phyloP scores from a whole-genome alignment of 2,888 invertebrate species.

The Shargacucullia verbasci region DNA sequence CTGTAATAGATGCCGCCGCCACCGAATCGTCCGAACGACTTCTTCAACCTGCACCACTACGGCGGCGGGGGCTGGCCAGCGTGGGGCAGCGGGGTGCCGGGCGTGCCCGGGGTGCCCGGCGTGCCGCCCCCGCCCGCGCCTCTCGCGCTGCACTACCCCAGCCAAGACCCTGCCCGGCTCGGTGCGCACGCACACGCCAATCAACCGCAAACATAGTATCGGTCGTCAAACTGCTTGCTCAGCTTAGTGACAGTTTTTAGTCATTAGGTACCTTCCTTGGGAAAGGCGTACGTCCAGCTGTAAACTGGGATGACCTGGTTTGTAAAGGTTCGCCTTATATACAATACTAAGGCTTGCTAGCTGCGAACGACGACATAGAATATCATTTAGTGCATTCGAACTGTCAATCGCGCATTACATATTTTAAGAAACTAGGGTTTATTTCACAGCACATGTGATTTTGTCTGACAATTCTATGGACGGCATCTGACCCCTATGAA shows the following conservation, averaged over 20 bases:
- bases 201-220: constrained; percentile 75
- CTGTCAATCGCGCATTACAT: no score
- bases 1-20: constrained; percentile 79
- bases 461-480: no score
- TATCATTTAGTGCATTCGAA: no score
- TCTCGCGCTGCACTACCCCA: constrained; percentile 96
- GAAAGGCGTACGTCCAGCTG: constrained; percentile 1
- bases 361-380: no score
- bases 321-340: neutral
- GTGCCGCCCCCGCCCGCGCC: constrained; percentile 84
- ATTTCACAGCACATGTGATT: no score
- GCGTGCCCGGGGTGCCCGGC: constrained; percentile 59
- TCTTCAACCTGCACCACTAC: constrained; percentile 89
- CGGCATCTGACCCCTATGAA: no score
- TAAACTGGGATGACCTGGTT: neutral
- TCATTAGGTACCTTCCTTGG: no score
- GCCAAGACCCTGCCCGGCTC: constrained; percentile 98
- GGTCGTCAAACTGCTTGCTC: neutral
- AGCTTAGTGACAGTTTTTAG: constrained; percentile 1
- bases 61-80: constrained; percentile 68
- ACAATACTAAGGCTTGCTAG: no score
- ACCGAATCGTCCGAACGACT: constrained; percentile 89
- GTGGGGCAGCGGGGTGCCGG: constrained; percentile 62
- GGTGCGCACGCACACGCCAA: constrained; percentile 91
- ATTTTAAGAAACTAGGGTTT: no score